Evolutionary conservation across 35 echinoderm and acorn worm species (phyloP), one percentile per base, ranked within the genome.

Genomic region (Lytechinus pictus): DNA sequence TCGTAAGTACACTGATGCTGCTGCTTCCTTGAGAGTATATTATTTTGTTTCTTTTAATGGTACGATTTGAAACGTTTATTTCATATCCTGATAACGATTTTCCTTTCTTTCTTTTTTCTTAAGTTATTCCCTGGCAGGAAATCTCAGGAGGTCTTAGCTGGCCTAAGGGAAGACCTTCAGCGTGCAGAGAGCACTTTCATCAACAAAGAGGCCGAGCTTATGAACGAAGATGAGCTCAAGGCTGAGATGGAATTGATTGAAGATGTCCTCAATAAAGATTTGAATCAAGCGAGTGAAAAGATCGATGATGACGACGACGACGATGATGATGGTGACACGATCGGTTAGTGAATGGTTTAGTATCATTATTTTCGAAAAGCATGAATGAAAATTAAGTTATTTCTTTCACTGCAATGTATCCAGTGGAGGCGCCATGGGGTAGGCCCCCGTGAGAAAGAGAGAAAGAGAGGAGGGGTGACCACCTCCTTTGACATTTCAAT

Each of bases 201-300:
- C 29, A 90, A 90, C 88, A 90, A 90, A 90, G 29, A 90, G 9
- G 88, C 52, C 16, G 88, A 90, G 11, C 88, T 52, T 13, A 79
- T 79, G 66, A 79, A 79, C n/a, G 4, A 79, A 24, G 66, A 79
- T 6, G 66, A 79, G 14, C 6, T 79, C 66, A 79, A 24, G 66
- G n/a, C 66, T 5, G 66, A 79, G 19, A 79, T 79, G 66, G 19
- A 79, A 79, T 79, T 79, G 66, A 79, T 79, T 79, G 66, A 79
- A 79, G 66, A 79, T 16, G 66, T 79, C 66, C 66, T 79, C 66
- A 24, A 79, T 8, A 7, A 79, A 79, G 66, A 79, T 79, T 16
- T 24, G 19, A 24, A 19, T 79, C 16, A 79, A 79, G 66, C 66
- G 66, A 79, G 66, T 24, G 19, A 79, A 24, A 79, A 79, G 14